These are phyloP conservation scores for Gephyroberyx darwinii DNA, from an alignment of 2,797 vertebrate genomes.

Conservation along the genomic window DNA sequence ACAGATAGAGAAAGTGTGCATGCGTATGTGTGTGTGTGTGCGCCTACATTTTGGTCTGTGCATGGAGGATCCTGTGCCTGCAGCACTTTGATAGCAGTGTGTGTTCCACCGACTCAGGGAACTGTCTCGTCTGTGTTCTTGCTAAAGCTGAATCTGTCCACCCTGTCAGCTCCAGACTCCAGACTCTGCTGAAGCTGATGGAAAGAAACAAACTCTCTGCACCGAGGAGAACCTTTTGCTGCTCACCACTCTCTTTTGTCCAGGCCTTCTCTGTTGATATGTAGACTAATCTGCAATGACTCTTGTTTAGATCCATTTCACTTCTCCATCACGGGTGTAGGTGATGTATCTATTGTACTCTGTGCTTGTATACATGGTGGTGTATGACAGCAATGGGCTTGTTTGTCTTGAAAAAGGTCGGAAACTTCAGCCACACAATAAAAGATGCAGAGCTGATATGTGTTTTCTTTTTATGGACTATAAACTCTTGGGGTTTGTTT, in stretches of 20 bases:
- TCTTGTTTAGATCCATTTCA: too few relatives aligned
- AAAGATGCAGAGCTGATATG: not conserved
- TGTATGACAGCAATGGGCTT: too few relatives aligned
- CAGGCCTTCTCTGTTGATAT: too few relatives aligned
- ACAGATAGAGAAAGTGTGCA: slow-evolving; percentile 11
- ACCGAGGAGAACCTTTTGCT: slow-evolving; percentile 8
- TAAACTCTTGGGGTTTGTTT: too few relatives aligned
- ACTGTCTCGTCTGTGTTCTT: slow-evolving; percentile 4
- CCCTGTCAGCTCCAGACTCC: slow-evolving; percentile 27
- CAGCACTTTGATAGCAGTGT: slow-evolving; percentile 52
- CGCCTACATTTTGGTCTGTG: slow-evolving; percentile 14
- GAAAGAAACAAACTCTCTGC: slow-evolving; percentile 1
- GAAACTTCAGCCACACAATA: too few relatives aligned
- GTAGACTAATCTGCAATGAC: too few relatives aligned
- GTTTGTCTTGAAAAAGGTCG: not conserved
- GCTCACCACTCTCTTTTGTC: not conserved
- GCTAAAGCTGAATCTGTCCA: slow-evolving; percentile 25
- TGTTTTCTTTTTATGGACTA: too few relatives aligned
- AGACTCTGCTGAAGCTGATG: not conserved
- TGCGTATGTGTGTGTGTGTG: not conserved
- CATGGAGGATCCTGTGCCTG: slow-evolving; percentile 29
- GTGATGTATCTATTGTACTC: too few relatives aligned
- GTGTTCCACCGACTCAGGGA: slow-evolving; percentile 8
- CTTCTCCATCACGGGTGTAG: too few relatives aligned
- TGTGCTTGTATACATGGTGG: too few relatives aligned